Evolutionary conservation across 1,140 invertebrate genomes (phyloP).

Genomic region (Temnothorax nylanderi): DNA sequence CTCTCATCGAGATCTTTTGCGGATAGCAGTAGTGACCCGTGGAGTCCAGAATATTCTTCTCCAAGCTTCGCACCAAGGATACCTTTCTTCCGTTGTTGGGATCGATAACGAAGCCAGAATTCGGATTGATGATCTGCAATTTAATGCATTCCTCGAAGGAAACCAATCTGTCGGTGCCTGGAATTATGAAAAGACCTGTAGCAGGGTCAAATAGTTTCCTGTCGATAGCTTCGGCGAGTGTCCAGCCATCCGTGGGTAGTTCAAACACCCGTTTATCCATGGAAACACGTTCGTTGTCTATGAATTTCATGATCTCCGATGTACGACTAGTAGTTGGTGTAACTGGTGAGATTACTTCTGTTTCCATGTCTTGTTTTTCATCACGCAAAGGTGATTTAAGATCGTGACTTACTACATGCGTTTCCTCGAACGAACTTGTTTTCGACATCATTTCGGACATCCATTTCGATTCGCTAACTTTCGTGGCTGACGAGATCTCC

Average conservation of each 20-base stretch:
- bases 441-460: conserved; percentile 12
- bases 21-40: conserved; percentile 90
- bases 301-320: conserved; percentile 79
- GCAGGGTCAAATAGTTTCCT: conserved; percentile 92
- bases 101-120: conserved; percentile 93
- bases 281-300: conserved; percentile 71
- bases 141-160: conserved; percentile 95
- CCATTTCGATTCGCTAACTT: conserved; percentile 26
- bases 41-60: conserved; percentile 91
- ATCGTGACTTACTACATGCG: background rate
- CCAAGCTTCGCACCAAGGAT: conserved; percentile 90
- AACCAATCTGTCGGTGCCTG: conserved; percentile 93
- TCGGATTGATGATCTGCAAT: conserved; percentile 93
- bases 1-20: conserved; percentile 90
- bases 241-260: conserved; percentile 93
- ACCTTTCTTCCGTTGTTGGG: conserved; percentile 89
- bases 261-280: conserved; percentile 88
- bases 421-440: background rate
- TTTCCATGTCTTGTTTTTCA: conserved; percentile 54
- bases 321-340: conserved; percentile 65
- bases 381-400: conserved; percentile 58
- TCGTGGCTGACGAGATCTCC: background rate
- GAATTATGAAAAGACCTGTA: conserved; percentile 94
- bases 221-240: conserved; percentile 91
- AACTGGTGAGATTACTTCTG: background rate